Percentiles rank a stretch among this genome's conserved stretches.
These are phyloP conservation scores for Ophioderma brevispina DNA, from an alignment of 35 echinoderm and acorn worm genomes.

Conservation along the genomic window DNA sequence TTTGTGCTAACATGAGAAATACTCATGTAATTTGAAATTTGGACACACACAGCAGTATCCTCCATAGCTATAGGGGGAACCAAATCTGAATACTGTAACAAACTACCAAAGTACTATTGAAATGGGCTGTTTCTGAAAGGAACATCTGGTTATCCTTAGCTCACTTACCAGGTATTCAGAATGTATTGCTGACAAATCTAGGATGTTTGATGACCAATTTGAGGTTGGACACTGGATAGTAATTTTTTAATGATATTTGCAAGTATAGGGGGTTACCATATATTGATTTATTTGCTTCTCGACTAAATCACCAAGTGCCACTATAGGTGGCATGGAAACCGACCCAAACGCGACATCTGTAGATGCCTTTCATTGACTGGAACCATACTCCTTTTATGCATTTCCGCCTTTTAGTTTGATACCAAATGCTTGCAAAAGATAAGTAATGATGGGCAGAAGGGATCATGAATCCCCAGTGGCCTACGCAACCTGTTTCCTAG, in stretches of 20 bases:
- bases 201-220: conserved; percentile 58
- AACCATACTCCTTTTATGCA: conserved; percentile 82
- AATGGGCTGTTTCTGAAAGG: conserved; percentile 62
- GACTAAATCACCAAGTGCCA: conserved; percentile 58
- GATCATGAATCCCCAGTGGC: conserved; percentile 1
- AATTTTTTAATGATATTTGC: conserved; percentile 56
- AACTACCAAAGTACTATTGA: conserved; percentile 59
- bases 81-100: conserved; percentile 68
- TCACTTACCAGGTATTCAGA: conserved; percentile 56
- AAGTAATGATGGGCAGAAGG: background rate
- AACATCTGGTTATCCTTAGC: conserved; percentile 62
- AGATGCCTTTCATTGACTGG: too few species aligned
- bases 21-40: conserved; percentile 43
- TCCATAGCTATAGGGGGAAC: conserved; percentile 72
- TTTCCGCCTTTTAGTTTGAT: conserved; percentile 65
- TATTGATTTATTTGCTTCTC: conserved; percentile 80
- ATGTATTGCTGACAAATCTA: conserved; percentile 64
- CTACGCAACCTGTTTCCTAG: conserved; percentile 41
- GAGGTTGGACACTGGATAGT: conserved; percentile 76
- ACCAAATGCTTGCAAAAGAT: conserved; percentile 38
- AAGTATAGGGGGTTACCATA: conserved; percentile 40
- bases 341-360: conserved; percentile 38
- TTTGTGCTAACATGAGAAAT: conserved; percentile 31
- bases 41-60: conserved; percentile 71
- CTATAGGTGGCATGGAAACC: conserved; percentile 76